Base-by-base conservation (phyloP, 2,797 vertebrate genomes). In the Toxotes lorentzi region DNA sequence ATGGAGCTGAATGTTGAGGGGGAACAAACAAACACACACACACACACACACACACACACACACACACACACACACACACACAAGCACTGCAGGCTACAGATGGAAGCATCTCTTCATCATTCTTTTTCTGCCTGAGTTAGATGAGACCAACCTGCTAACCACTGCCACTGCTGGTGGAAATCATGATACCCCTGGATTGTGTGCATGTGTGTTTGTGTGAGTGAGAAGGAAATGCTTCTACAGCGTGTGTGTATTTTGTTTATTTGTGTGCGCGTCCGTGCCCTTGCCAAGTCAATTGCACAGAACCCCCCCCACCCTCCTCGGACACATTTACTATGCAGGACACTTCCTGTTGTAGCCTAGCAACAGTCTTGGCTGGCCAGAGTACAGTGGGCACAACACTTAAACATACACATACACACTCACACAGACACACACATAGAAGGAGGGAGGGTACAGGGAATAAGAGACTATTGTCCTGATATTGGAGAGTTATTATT, bases 271-370 rank as follows among this genome's bases (percentile, higher is more conserved):
- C 27, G 17, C 21, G 5, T 77, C 75, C 38, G 7, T 86, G 89
- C 74, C 80, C 87, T 89, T 90, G 89, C 89, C 84, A 88, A 92
- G 88, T 90, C 76, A 90, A 82, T 88, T 88, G 89, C 81, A 88
- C 83, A 91, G 62, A 47, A 64, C 9, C 57, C 61, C 63, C 70
- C 30, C 54, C 51, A 17, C 61, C 58, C 21, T n/a, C 24, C 21
- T 50, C 73, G 67, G 88, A 90, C 87, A 90, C 85, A 87, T 90
- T 93, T 90, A 92, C 89, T 90, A 93, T 93, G 88, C 88, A 91
- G 88, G 93, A 91, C 87, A 91, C 91, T 93, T 95, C 91, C 91
- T 89, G 88, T 88, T 23, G 94, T 94, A 93, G 82, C 93, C 89
- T 93, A 94, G 94, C 94, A 95, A 95, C 94, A 90, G 87, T 78